A percentile compares a stretch with the other conserved stretches of the same genome.
These are phyloP conservation scores for Eleginops maclovinus DNA, from an alignment of 2,113 vertebrate species.

Conservation along the genomic window DNA sequence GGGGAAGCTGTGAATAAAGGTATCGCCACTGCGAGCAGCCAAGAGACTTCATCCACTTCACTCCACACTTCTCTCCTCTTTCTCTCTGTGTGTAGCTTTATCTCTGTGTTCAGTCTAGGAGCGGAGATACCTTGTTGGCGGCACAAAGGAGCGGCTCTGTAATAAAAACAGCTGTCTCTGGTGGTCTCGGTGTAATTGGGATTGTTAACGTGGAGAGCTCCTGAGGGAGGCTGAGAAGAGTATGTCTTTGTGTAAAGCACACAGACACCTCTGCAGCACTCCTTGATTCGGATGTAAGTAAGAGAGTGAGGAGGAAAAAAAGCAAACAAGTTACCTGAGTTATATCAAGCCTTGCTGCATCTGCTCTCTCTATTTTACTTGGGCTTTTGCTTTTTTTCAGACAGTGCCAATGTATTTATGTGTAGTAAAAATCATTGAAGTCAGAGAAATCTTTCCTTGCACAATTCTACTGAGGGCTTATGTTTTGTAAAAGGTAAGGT, in stretches of 20 bases:
- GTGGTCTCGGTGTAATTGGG: slow-evolving; percentile 87
- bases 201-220: slow-evolving; percentile 87
- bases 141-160: slow-evolving; percentile 82
- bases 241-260: slow-evolving; percentile 85
- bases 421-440: slow-evolving; percentile 69
- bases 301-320: slow-evolving; percentile 65
- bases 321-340: slow-evolving; percentile 83
- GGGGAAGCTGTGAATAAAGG: slow-evolving; percentile 75
- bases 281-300: slow-evolving; percentile 80
- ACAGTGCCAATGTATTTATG: slow-evolving; percentile 65
- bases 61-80: slow-evolving; percentile 55
- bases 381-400: slow-evolving; percentile 67
- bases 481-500: slow-evolving; percentile 59
- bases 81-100: slow-evolving; percentile 53
- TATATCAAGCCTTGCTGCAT: slow-evolving; percentile 76
- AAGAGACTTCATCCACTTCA: slow-evolving; percentile 76
- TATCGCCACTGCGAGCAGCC: slow-evolving; percentile 74
- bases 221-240: slow-evolving; percentile 82
- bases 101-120: slow-evolving; percentile 65
- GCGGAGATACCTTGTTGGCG: slow-evolving; percentile 80
- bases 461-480: slow-evolving; percentile 66
- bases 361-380: slow-evolving; percentile 62
- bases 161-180: slow-evolving; percentile 88
- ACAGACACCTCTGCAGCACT: slow-evolving; percentile 79
- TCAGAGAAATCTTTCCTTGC: slow-evolving; percentile 57